These are phyloP conservation scores for Gymnogyps californianus DNA, from an alignment of 2,113 vertebrate species.

Conservation along the genomic window DNA sequence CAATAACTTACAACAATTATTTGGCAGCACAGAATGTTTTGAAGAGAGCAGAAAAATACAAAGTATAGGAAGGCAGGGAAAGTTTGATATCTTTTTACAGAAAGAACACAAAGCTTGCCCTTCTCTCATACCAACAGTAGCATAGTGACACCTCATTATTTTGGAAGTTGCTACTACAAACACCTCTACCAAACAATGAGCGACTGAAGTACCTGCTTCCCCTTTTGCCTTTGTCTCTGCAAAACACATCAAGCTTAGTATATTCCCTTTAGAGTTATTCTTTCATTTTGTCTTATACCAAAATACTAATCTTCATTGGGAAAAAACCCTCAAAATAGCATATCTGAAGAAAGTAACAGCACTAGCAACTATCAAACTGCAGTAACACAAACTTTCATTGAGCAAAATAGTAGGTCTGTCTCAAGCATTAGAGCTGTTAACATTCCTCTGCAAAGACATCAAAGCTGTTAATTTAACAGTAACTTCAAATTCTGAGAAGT, in stretches of 20 bases:
- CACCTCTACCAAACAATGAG: background rate
- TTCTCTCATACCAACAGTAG: background rate
- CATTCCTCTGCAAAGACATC: background rate
- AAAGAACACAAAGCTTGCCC: background rate
- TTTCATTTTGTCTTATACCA: background rate
- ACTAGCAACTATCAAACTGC: background rate
- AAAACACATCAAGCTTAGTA: background rate
- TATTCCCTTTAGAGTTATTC: background rate
- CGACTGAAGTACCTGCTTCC: background rate
- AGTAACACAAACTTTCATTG: background rate
- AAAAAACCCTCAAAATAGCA: background rate
- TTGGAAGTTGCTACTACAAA: conserved; percentile 38
- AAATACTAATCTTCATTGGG: background rate
- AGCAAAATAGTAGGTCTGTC: background rate
- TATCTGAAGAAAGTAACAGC: background rate
- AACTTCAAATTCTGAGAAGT: background rate
- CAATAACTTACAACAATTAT: conserved; percentile 8
- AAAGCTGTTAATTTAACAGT: background rate
- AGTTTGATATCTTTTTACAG: conserved; percentile 16
- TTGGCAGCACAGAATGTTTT: background rate
- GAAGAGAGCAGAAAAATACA: background rate
- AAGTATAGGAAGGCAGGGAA: background rate
- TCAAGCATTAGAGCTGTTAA: background rate
- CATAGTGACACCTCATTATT: conserved; percentile 45
- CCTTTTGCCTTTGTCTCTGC: background rate